Evolutionary conservation across 2,113 vertebrate genomes (phyloP).

Genomic region (Paratilapia polleni): DNA sequence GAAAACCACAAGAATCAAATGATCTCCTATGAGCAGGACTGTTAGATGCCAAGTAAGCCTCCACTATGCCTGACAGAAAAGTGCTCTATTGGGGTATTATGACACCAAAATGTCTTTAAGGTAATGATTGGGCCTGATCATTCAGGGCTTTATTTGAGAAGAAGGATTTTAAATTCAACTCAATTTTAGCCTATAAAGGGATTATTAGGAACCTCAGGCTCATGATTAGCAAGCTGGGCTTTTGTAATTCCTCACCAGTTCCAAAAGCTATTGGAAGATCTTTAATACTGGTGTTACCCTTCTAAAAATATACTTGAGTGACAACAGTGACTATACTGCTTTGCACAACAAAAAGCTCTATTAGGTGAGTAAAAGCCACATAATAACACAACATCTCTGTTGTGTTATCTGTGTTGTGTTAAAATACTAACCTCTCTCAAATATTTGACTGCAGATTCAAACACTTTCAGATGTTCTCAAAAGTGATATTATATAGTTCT

Average conservation of each 20-base stretch:
- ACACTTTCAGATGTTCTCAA: no score
- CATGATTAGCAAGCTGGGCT: not conserved
- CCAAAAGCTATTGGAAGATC: not conserved
- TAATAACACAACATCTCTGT: accelerated
- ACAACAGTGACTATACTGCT: not conserved
- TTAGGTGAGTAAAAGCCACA: accelerated
- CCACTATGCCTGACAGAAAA: no score
- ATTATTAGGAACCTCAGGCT: not conserved
- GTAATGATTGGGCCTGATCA: not conserved
- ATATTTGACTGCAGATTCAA: not conserved
- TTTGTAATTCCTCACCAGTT: not conserved
- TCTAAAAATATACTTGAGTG: not conserved
- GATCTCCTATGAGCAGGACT: not conserved
- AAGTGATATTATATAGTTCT: no score
- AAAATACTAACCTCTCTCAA: not conserved
- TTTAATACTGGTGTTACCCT: not conserved
- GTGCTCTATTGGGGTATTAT: not conserved
- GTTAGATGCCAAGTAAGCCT: not conserved
- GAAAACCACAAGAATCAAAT: not conserved
- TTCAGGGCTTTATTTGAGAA: not conserved
- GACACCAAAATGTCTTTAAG: not conserved
- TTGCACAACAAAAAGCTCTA: not conserved
- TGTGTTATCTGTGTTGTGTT: not conserved
- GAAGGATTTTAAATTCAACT: not conserved
- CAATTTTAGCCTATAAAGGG: not conserved